A percentile compares a stretch with the other conserved stretches of the same genome.
These are phyloP conservation scores for Microcebus lehilahytsara DNA, from an alignment of 2,113 vertebrate genomes.

Conservation along the genomic window DNA sequence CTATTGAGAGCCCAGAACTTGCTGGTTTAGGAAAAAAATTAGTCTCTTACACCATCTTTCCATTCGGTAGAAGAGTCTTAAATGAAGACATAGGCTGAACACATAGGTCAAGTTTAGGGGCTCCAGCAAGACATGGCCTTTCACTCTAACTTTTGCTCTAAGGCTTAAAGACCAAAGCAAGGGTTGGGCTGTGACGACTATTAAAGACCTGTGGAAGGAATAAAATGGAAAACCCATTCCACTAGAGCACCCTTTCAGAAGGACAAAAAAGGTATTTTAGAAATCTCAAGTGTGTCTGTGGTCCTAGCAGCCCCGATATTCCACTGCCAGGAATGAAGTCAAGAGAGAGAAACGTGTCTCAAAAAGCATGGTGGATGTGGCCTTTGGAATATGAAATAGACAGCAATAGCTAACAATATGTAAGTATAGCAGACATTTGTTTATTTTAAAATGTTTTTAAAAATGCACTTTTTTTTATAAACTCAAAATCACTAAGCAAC, in stretches of 20 bases:
- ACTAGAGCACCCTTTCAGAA: neutral
- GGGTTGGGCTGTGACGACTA: neutral
- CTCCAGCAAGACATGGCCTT: neutral
- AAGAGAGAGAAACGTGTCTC: neutral
- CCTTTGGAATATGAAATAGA: slow-evolving; percentile 18
- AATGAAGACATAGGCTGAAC: neutral
- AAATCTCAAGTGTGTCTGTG: neutral
- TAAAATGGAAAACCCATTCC: neutral
- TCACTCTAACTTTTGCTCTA: neutral
- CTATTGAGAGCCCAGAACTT: neutral
- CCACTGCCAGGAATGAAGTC: neutral
- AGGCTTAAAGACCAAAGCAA: slow-evolving; percentile 3
- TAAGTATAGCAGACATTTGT: neutral
- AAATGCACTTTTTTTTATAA: neutral
- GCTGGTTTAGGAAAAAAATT: neutral
- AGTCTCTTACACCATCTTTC: neutral
- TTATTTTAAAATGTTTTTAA: neutral
- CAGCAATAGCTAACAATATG: neutral
- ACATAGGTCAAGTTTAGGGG: neutral
- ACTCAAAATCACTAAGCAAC: neutral
- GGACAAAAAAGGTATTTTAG: neutral
- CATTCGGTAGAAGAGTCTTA: neutral
- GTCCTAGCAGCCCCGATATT: neutral
- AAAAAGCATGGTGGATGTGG: neutral
- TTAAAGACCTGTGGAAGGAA: neutral